Conservation (phyloP, 2,113 vertebrate genomes). For the Rhadina sibilatrix region DNA sequence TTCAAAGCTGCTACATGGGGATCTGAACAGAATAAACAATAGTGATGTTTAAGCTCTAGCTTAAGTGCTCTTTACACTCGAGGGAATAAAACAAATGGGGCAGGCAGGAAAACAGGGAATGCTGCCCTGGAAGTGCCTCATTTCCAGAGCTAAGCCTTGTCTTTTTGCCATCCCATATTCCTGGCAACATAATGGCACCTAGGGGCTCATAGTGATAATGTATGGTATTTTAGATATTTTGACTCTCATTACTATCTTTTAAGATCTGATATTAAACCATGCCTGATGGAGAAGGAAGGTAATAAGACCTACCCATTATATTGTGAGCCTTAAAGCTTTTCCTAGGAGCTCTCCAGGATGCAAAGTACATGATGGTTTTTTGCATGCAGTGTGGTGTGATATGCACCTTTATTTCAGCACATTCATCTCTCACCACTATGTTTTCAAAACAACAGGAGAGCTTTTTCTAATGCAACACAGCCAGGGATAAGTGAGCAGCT, state of each 20-base stretch:
- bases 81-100: neutral
- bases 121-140: neutral
- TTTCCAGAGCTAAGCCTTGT: neutral
- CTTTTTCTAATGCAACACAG: neutral
- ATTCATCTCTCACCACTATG: neutral
- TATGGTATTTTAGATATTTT: neutral
- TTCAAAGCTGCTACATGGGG: neutral
- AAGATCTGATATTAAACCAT: neutral
- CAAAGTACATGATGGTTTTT: neutral
- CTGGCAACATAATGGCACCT: neutral
- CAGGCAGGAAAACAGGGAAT: neutral
- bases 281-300: neutral
- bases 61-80: accelerated
- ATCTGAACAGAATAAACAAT: neutral
- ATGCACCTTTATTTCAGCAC: neutral
- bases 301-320: neutral
- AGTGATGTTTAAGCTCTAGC: neutral
- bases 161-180: neutral
- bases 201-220: neutral
- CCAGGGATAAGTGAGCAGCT: neutral
- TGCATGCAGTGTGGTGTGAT: neutral
- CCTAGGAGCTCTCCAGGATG: neutral
- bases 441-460: neutral
- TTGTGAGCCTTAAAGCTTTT: neutral
- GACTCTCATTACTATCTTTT: neutral